Base-by-base conservation (phyloP, 2,888 invertebrate genomes). In the Coelinius sp. region DNA sequence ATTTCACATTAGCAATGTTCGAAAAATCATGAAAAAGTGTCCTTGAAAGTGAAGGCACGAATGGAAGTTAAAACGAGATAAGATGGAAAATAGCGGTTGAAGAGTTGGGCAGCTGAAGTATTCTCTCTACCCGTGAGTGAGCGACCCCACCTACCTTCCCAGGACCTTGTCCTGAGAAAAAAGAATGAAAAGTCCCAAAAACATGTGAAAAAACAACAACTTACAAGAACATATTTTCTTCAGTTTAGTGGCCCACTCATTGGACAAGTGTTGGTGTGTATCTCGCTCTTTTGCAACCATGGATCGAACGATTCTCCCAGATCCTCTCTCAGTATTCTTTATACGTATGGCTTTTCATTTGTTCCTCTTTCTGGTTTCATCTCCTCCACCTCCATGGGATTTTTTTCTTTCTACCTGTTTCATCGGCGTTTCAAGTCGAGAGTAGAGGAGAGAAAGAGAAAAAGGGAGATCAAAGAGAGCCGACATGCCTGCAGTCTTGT, bases 241-340 rank as follows among this genome's bases (percentile, higher is more conserved):
- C 77, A 83, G 81, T 82, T 83, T 82, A 82, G 82, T 81, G 69
- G 76, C 66, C 76, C 74, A 73, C 76, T 79, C 80, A n/a, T n/a
- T 80, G 81, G 81, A 59, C 72, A 69, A 66, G 38, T 8, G 24
- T 63, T 71, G 71, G 44, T 63, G 31, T 20, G 62, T 68, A 62
- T 69, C 62, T 24, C 38, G 20, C 68, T 65, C 17, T 41, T 67
- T 46, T 68, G 66, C 66, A 67, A 53, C 25, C 59, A 44, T 41
- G 31, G 24, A 46, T 41, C 22, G 7, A 5, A 53, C 22, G 25
- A 25, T 53, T n/a, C 53, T 53, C 10, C 27, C 53, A 12, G 20
- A 27, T 12, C 5, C 27, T 56, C 12, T n/a, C 27, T 27, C 41
- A 41, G 22, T 10, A 22, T 6, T 63, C 20, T 38, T 20, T 22